These are phyloP conservation scores for Brachylomia viminalis DNA, from an alignment of 2,888 invertebrate species.

Conservation along the genomic window DNA sequence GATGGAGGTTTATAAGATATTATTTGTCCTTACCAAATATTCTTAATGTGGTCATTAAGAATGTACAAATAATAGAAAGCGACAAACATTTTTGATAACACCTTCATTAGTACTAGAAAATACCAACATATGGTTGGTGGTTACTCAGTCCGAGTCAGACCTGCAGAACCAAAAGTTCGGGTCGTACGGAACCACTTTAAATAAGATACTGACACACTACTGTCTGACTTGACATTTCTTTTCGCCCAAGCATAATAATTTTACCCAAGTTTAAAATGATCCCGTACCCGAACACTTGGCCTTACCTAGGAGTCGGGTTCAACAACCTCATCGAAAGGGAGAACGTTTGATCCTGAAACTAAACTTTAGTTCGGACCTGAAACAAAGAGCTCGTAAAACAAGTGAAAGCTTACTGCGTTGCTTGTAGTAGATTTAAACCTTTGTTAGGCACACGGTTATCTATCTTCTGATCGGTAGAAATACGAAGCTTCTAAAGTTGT, in stretches of 20 bases:
- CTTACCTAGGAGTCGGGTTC: constrained; percentile 1
- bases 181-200: neutral
- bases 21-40: no score
- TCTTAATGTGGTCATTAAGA: no score
- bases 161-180: neutral
- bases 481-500: neutral
- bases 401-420: constrained; percentile 48
- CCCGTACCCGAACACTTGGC: neutral
- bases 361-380: constrained; percentile 45
- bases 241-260: neutral
- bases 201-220: neutral
- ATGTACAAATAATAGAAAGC: neutral
- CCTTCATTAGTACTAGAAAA: neutral
- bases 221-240: neutral
- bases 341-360: constrained; percentile 52
- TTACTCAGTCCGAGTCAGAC: no score
- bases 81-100: no score
- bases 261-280: neutral
- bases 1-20: no score
- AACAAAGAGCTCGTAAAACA: constrained; percentile 60
- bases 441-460: constrained; percentile 16
- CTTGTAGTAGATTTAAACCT: constrained; percentile 24
- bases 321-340: constrained; percentile 43
- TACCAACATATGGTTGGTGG: neutral
- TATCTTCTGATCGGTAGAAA: neutral